phyloP scores from a whole-genome alignment of 1,140 invertebrate species.

The Periplaneta americana region DNA sequence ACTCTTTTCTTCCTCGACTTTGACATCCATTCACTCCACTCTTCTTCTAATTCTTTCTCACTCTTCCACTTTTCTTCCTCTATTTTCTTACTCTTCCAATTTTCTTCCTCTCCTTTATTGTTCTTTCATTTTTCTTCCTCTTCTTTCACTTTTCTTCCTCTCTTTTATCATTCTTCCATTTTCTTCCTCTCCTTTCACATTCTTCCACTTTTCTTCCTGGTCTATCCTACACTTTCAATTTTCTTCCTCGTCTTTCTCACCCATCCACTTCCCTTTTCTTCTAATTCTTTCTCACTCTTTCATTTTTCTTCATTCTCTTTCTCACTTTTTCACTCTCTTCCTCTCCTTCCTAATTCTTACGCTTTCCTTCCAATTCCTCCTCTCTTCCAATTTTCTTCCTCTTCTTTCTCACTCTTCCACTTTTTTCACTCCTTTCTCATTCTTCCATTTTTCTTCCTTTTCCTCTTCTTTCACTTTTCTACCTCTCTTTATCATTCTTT shows the following conservation, averaged over 20 bases:
- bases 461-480: neutral
- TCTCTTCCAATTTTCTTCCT: no score
- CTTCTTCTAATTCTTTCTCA: no score
- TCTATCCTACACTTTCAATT: no score
- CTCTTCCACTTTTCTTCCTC: no score
- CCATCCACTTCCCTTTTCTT: neutral
- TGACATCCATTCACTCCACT: neutral
- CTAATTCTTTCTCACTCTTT: neutral
- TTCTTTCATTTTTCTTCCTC: neutral
- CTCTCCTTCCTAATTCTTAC: slow-evolving; percentile 17
- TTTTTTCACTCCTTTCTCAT: neutral
- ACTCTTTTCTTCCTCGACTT: neutral
- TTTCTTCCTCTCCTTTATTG: neutral
- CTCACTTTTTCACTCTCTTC: neutral
- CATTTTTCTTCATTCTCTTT: neutral
- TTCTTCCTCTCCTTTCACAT: no score
- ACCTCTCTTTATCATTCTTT: neutral
- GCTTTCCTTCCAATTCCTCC: no score
- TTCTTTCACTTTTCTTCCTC: neutral
- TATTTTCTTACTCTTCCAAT: no score
- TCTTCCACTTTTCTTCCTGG: no score
- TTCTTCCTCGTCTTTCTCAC: neutral
- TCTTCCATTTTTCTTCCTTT: neutral
- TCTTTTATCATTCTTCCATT: no score
- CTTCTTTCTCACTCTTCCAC: slow-evolving; percentile 10